Conservation (phyloP, 2,113 vertebrate species). For the Arenaria interpres region DNA sequence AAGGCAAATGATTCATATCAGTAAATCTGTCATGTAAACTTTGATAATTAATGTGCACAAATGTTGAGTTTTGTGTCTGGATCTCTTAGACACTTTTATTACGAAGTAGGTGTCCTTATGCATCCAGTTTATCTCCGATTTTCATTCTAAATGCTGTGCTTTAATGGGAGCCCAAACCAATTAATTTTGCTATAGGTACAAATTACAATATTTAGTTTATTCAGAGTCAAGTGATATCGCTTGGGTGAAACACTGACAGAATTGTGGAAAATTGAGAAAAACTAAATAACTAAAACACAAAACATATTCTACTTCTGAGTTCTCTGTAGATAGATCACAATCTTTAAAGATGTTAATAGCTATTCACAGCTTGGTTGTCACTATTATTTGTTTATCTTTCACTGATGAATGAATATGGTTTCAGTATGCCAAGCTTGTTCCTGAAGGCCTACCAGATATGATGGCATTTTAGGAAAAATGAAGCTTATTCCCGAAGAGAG, state of each 20-base stretch:
- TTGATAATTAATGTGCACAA: neutral
- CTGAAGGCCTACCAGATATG: neutral
- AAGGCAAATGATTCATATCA: neutral
- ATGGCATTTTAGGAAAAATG: neutral
- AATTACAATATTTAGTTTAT: neutral
- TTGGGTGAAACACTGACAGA: neutral
- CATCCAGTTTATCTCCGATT: neutral
- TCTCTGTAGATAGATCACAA: neutral
- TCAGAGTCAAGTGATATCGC: neutral
- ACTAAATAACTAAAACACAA: neutral
- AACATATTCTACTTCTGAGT: neutral
- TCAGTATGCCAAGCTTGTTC: neutral
- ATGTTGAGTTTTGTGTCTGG: neutral
- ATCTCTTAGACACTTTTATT: neutral
- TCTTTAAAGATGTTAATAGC: neutral
- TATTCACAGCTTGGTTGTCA: slow-evolving; percentile 19
- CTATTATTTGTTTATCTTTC: slow-evolving; percentile 28
- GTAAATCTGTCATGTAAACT: neutral
- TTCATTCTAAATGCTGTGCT: neutral
- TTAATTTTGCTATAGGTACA: neutral
- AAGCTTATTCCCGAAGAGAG: neutral
- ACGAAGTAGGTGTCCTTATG: neutral
- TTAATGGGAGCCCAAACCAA: neutral
- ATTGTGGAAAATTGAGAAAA: neutral
- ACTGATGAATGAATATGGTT: neutral